Conservation (phyloP, 2,113 vertebrate genomes). For the Phainopepla nitens region DNA sequence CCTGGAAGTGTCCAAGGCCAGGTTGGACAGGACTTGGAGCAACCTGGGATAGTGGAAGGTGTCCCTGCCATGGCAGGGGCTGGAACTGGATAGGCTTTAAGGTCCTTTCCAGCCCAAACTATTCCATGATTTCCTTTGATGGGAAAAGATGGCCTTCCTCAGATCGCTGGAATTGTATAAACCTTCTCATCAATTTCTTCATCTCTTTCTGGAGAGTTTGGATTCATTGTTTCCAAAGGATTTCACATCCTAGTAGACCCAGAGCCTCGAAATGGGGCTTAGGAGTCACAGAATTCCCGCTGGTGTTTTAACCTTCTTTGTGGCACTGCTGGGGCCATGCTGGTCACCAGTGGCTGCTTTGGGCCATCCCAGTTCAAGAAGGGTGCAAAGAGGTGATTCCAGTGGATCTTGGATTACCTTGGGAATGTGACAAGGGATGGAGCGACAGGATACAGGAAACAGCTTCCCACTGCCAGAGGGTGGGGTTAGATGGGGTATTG, state of each 20-base stretch:
- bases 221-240: not conserved
- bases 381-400: not conserved
- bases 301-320: too few relatives aligned
- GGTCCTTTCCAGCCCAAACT: not conserved
- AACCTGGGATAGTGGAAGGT: not conserved
- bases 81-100: not conserved
- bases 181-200: not conserved
- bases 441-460: not conserved
- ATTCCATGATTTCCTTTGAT: not conserved
- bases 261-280: not conserved
- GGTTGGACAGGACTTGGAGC: accelerated
- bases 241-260: not conserved
- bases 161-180: accelerated
- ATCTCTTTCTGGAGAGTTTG: not conserved
- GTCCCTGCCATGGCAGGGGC: not conserved
- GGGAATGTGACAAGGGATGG: not conserved
- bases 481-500: not conserved
- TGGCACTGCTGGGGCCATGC: not conserved
- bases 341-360: not conserved
- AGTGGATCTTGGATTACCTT: not conserved
- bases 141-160: not conserved
- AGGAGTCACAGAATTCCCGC: not conserved
- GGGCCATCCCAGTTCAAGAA: not conserved
- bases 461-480: not conserved
- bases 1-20: not conserved